Evolutionary conservation across 2,113 vertebrate species (phyloP).

Genomic region (Sylvilagus bachmani): DNA sequence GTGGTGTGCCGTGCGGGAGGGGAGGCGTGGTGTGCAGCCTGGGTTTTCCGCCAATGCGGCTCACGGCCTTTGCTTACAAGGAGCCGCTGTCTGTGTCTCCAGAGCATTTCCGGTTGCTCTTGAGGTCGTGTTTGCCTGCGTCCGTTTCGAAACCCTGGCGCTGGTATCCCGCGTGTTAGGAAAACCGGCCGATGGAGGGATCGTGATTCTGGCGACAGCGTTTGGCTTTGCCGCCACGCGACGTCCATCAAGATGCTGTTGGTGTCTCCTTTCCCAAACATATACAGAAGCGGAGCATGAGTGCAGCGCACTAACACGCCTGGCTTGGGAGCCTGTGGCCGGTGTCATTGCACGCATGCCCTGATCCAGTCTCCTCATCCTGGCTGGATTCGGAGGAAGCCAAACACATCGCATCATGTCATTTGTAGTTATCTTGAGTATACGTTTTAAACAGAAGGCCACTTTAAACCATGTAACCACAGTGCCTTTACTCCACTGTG

Average conservation of each 20-base stretch:
- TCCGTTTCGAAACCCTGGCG: background rate
- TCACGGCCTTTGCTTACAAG: constrained; percentile 20
- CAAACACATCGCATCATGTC: background rate
- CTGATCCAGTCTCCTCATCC: too few relatives aligned
- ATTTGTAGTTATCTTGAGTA: background rate
- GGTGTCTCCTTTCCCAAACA: constrained; percentile 5
- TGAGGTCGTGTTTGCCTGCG: constrained; percentile 1
- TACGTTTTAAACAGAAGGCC: background rate
- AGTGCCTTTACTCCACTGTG: background rate
- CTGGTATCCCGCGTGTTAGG: background rate
- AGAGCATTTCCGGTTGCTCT: constrained; percentile 38
- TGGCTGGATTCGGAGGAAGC: background rate
- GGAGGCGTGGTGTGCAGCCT: constrained; percentile 23
- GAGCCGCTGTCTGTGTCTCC: background rate
- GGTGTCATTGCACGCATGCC: background rate
- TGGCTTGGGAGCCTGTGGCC: background rate
- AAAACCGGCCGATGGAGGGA: background rate
- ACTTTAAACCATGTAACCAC: background rate
- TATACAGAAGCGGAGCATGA: background rate
- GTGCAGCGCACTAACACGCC: too few relatives aligned
- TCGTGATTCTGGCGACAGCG: background rate
- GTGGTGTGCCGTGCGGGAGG: constrained; percentile 26
- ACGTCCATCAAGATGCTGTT: accelerated
- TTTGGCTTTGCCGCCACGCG: background rate
- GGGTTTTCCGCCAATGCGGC: constrained; percentile 53